These are phyloP conservation scores for Cloeon dipterum DNA, from an alignment of 2,888 invertebrate genomes.

Conservation along the genomic window DNA sequence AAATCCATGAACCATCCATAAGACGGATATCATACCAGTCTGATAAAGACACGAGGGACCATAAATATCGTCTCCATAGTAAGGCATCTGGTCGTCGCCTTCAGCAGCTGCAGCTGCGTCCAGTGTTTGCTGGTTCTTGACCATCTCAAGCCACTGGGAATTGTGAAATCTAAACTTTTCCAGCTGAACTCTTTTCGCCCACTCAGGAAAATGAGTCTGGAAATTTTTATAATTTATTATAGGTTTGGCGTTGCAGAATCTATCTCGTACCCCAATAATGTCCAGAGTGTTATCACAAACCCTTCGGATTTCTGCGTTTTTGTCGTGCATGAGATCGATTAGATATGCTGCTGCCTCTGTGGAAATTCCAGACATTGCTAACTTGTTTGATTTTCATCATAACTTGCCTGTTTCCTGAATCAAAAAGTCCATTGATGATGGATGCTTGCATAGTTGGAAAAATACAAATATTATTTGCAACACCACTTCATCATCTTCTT, in stretches of 20 bases:
- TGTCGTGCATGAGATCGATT: slow-evolving; percentile 93
- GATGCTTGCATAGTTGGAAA: slow-evolving; percentile 66
- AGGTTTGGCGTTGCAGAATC: not conserved
- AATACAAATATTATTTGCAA: slow-evolving; percentile 92
- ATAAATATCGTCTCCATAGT: not conserved
- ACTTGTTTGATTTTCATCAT: not conserved
- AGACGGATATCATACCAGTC: not conserved
- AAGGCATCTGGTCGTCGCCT: slow-evolving; percentile 12
- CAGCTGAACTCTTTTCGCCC: slow-evolving; percentile 80
- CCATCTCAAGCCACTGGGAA: slow-evolving; percentile 95
- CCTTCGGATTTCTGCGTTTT: slow-evolving; percentile 78
- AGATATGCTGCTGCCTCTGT: slow-evolving; percentile 84
- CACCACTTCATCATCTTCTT: slow-evolving; percentile 96
- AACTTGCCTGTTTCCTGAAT: slow-evolving; percentile 55
- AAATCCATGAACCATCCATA: not conserved
- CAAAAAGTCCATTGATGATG: slow-evolving; percentile 53
- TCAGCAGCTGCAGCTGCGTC: slow-evolving; percentile 18
- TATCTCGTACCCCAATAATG: slow-evolving; percentile 56
- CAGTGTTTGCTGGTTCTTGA: slow-evolving; percentile 40
- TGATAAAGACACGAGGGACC: not conserved
- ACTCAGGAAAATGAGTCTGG: slow-evolving; percentile 57
- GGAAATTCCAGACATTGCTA: not conserved
- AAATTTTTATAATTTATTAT: slow-evolving; percentile 4
- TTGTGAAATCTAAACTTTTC: slow-evolving; percentile 97
- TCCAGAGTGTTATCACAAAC: slow-evolving; percentile 90